phyloP scores from a whole-genome alignment of 2,888 invertebrate genomes.

The Argynnis bischoffii region DNA sequence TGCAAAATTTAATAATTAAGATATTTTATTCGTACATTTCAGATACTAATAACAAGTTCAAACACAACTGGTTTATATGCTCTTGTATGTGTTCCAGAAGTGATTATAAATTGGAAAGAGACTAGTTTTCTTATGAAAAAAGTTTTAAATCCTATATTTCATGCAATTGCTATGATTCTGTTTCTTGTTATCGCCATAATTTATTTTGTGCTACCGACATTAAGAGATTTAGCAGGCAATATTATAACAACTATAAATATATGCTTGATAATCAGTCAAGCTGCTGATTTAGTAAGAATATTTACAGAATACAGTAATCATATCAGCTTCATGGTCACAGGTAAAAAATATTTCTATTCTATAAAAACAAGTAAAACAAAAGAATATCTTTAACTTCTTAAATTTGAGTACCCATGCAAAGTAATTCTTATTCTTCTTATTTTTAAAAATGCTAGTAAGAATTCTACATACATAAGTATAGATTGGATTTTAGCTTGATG shows the following conservation, averaged over 20 bases:
- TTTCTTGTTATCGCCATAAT: slow-evolving; percentile 88
- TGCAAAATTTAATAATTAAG: background rate
- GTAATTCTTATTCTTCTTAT: too few relatives aligned
- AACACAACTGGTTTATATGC: slow-evolving; percentile 85
- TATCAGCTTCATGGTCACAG: slow-evolving; percentile 90
- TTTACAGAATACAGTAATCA: slow-evolving; percentile 91
- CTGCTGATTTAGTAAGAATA: slow-evolving; percentile 89
- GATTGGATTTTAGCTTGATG: too few relatives aligned
- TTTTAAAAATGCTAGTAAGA: too few relatives aligned
- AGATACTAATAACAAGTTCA: slow-evolving; percentile 77
- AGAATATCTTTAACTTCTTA: too few relatives aligned
- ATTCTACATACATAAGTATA: too few relatives aligned
- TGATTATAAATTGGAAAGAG: slow-evolving; percentile 87
- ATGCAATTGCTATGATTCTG: slow-evolving; percentile 87
- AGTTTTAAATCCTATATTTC: slow-evolving; percentile 89
- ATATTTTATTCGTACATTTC: slow-evolving; percentile 47
- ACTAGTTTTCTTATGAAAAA: slow-evolving; percentile 88
- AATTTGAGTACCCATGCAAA: too few relatives aligned
- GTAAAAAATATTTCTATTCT: slow-evolving; percentile 64
- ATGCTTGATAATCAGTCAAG: slow-evolving; percentile 89
- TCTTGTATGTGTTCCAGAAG: slow-evolving; percentile 87
- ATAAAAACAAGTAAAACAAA: background rate
- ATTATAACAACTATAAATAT: slow-evolving; percentile 91
- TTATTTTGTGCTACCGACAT: slow-evolving; percentile 91
- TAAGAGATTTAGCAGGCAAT: slow-evolving; percentile 91